Base-by-base conservation (phyloP, 1,140 invertebrate genomes). In the Brachionus koreanus region DNA sequence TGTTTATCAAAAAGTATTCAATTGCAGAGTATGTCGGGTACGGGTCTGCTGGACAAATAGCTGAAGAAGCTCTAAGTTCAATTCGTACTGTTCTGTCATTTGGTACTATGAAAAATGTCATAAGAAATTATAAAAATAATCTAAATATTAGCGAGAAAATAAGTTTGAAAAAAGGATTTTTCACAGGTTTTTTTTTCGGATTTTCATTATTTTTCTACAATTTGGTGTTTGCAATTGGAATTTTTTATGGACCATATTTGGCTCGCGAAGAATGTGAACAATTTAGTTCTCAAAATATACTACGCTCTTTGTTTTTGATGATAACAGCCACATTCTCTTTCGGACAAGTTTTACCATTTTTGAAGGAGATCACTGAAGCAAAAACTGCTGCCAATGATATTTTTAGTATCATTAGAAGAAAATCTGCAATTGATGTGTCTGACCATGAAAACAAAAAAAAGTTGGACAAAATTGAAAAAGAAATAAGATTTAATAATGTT, bases 401-500 rank as follows among this genome's bases (percentile, higher is more conserved):
- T 13, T 63, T 35, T 4, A 35, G 63, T 7, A 79, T 79, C 19
- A 42, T 79, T 63, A 19, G 12, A 16, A 76, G 19, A 16, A 72
- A 43, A 19, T 72, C 67, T 43, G 16, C 35, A 16, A 72, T 72
- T 72, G 57, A 57, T 19, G 37, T 37, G 25, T 77, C 39, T 57
- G 75, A 49, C 72, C 49, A 77, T 35, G 16, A 35, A 13, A 29
- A 46, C 23, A 43, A 43, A 13, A 19, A 13, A 33, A 76, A 76
- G 23, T 35, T 76, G 23, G 16, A 93, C 85, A 90, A 91, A 23
- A 87, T 96, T 16, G 89, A 91, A 39, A 94, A 94, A 1, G 91
- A 95, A 85, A 93, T 98, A 63, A 90, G 92, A 83, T 97, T 98
- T 86, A 91, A 92, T 83, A 90, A 94, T 86, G 93, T 98, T 19